Evolutionary conservation across 2,113 vertebrate genomes (phyloP).

Genomic region (Thryonomys swinderianus): DNA sequence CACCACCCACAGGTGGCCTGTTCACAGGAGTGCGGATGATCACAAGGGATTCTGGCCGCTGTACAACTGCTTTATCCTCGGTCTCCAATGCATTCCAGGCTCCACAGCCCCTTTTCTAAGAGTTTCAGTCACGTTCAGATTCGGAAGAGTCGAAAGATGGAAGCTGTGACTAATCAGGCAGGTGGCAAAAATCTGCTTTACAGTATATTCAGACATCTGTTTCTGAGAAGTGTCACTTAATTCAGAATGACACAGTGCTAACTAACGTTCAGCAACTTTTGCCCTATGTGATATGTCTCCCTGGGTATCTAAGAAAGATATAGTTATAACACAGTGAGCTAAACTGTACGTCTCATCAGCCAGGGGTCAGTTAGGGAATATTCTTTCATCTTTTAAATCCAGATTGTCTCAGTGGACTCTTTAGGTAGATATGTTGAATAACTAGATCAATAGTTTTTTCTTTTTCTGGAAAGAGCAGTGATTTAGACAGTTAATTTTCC

Average conservation of each 20-base stretch:
- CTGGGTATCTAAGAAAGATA: neutral
- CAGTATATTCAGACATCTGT: neutral
- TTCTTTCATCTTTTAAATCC: neutral
- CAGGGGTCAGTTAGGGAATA: neutral
- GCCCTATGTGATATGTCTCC: neutral
- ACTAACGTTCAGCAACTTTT: neutral
- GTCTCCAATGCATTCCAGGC: neutral
- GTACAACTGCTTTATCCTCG: neutral
- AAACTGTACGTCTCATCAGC: neutral
- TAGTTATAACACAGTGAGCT: neutral
- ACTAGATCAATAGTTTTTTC: neutral
- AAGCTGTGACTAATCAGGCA: neutral
- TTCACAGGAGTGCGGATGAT: neutral
- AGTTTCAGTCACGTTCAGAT: neutral
- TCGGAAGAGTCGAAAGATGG: neutral
- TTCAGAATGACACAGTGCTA: neutral
- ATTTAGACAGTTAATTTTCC: neutral
- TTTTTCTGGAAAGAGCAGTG: neutral
- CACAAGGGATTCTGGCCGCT: rapidly evolving
- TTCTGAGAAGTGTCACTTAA: neutral
- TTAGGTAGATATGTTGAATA: neutral
- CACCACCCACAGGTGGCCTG: rapidly evolving
- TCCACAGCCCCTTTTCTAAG: neutral
- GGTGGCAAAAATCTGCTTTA: neutral
- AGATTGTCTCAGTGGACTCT: neutral